Evolutionary conservation across 2,113 vertebrate species (phyloP).

Genomic region (Catharus minimus): DNA sequence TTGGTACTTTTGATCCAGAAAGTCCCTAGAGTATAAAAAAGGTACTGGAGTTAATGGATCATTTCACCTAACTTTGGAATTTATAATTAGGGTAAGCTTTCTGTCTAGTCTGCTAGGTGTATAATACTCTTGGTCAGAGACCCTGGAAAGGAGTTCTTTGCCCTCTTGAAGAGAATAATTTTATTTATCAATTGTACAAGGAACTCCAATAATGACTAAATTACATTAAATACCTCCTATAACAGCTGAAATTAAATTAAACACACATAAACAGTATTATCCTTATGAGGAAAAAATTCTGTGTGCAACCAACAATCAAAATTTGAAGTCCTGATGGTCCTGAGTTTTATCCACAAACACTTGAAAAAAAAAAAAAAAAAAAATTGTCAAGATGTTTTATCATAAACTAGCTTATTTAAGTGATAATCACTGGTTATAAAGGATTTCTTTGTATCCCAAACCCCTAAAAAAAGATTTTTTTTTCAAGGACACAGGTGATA

Average conservation of each 20-base stretch:
- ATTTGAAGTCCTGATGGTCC: background rate
- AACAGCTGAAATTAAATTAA: background rate
- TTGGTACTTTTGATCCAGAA: background rate
- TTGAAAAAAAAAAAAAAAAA: no score
- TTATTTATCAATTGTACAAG: background rate
- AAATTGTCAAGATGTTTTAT: background rate
- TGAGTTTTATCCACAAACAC: background rate
- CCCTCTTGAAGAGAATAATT: background rate
- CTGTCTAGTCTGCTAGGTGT: background rate
- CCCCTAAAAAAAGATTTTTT: rapidly evolving
- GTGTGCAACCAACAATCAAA: background rate
- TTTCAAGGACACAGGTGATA: background rate
- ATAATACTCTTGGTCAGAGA: background rate
- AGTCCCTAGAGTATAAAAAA: background rate
- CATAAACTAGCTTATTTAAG: background rate
- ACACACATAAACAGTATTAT: background rate
- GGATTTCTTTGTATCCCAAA: background rate
- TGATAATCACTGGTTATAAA: background rate
- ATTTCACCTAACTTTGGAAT: background rate
- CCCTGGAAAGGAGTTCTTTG: rapidly evolving
- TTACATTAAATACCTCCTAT: background rate
- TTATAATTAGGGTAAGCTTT: background rate
- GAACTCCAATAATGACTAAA: background rate
- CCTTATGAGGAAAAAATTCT: background rate
- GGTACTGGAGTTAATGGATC: background rate